Percentiles rank a stretch among this genome's conserved stretches.
Conservation (phyloP, 2,113 vertebrate species). For the Hassar affinis region DNA sequence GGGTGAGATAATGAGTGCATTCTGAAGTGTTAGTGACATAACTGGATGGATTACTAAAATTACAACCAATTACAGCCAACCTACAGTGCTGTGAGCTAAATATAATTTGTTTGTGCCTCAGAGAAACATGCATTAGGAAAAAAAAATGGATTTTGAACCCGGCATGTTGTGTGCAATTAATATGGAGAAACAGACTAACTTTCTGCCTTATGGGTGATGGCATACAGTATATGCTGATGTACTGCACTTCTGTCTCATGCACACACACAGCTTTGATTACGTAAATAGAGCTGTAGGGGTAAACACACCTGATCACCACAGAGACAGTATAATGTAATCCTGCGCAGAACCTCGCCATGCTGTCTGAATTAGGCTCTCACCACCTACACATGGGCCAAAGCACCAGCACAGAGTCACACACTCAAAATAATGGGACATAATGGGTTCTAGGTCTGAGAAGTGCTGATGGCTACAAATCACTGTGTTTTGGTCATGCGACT, state of each 20-base stretch:
- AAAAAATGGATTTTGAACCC: not conserved
- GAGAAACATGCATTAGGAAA: not conserved
- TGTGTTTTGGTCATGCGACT: not conserved
- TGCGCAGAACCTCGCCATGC: constrained; percentile 33
- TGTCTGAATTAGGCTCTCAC: constrained; percentile 45
- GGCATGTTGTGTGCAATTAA: constrained; percentile 17
- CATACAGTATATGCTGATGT: not conserved
- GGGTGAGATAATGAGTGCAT: not conserved
- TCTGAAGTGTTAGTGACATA: not conserved
- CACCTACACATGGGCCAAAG: constrained; percentile 26
- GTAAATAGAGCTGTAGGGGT: constrained; percentile 42
- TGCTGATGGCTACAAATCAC: constrained; percentile 11
- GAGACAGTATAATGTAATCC: constrained; percentile 39
- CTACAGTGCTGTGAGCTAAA: not conserved
- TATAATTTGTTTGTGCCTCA: not conserved
- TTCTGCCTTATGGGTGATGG: constrained; percentile 11
- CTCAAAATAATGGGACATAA: constrained; percentile 38
- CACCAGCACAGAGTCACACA: constrained; percentile 12
- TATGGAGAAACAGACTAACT: not conserved
- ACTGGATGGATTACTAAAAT: constrained; percentile 20
- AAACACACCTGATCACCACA: constrained; percentile 40
- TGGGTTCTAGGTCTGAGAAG: constrained; percentile 12
- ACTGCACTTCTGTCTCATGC: not conserved
- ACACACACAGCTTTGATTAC: constrained; percentile 29
- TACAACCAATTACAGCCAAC: constrained; percentile 2